These are phyloP conservation scores for Macrophya annulata DNA, from an alignment of 2,888 invertebrate genomes.

Conservation along the genomic window DNA sequence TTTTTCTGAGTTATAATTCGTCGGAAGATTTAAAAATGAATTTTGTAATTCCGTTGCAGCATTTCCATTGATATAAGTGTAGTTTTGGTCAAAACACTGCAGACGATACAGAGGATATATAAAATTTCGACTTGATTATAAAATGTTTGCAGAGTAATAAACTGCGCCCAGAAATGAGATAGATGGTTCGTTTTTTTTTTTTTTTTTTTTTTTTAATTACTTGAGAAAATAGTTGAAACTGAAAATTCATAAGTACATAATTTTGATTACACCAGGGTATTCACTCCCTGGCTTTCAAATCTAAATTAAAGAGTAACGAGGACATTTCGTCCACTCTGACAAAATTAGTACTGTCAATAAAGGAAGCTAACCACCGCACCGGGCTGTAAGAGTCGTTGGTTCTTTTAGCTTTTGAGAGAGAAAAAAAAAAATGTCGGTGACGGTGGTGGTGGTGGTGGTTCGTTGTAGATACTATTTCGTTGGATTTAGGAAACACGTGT, in stretches of 20 bases:
- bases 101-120: not conserved
- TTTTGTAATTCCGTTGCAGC: not conserved
- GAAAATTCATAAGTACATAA: slow-evolving; percentile 5
- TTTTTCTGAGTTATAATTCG: not conserved
- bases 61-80: not conserved
- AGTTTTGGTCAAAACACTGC: not conserved
- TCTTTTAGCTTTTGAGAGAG: not conserved
- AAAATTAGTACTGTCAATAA: slow-evolving; percentile 12
- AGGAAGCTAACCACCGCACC: not conserved
- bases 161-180: not conserved
- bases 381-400: not conserved
- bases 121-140: not conserved
- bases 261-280: not conserved
- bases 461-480: slow-evolving; percentile 3
- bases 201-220: not conserved
- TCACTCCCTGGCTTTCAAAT: not conserved
- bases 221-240: not conserved
- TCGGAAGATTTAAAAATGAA: not conserved
- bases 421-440: slow-evolving; percentile 1
- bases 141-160: not conserved
- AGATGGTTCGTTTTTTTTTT: not conserved
- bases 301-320: slow-evolving; percentile 12
- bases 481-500: slow-evolving; percentile 54
- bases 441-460: not conserved
- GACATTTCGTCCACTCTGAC: slow-evolving; percentile 2